phyloP scores from a whole-genome alignment of 2,888 invertebrate genomes.

The Listrodromus nycthemerus region DNA sequence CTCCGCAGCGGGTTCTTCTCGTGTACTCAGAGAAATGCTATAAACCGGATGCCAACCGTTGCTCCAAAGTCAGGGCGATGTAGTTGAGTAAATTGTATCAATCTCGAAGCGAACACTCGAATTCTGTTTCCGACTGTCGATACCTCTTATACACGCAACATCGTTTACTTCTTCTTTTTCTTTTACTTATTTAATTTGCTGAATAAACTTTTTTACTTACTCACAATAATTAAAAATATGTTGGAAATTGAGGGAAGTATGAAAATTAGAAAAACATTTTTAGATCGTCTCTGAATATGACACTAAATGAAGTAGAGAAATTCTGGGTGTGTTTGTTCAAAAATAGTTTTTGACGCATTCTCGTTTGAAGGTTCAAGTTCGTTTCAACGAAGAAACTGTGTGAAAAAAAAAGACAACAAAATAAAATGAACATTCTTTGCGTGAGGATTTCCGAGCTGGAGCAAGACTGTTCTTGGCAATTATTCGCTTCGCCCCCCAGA shows the following conservation, averaged over 20 bases:
- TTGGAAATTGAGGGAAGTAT: no score
- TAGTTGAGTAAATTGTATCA: conserved; percentile 19
- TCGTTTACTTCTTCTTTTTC: not conserved
- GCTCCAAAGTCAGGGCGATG: not conserved
- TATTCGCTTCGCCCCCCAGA: conserved; percentile 65
- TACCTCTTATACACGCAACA: not conserved
- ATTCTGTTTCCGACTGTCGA: conserved; percentile 1
- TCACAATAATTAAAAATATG: no score
- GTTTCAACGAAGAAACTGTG: no score
- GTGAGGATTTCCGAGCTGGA: conserved; percentile 27
- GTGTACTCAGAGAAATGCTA: conserved; percentile 29
- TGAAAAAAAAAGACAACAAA: conserved; percentile 12
- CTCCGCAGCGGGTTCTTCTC: conserved; percentile 19
- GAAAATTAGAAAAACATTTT: no score
- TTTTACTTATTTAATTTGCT: no score
- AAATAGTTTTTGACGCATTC: no score
- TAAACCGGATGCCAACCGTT: conserved; percentile 14
- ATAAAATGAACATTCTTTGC: not conserved
- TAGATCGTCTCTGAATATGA: no score
- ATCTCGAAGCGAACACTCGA: not conserved
- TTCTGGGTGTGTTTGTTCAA: no score
- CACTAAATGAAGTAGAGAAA: no score
- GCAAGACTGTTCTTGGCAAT: conserved; percentile 35
- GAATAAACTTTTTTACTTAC: no score
- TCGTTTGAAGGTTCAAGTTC: no score